Percentiles rank a stretch among this genome's conserved stretches.
Conservation (phyloP, 2,113 vertebrate genomes). For the Brachyhypopomus gauderio region DNA sequence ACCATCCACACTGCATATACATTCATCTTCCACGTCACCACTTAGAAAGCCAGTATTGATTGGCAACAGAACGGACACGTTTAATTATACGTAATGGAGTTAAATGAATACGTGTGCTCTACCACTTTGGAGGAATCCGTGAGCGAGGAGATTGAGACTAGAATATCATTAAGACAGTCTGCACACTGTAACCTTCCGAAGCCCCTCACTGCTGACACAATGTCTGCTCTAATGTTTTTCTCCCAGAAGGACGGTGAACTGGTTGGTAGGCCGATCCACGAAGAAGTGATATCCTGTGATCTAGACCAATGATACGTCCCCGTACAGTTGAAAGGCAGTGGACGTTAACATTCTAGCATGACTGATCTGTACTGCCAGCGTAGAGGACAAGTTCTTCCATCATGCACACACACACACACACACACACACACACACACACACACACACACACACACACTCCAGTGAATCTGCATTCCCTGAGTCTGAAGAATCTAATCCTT, state of each 20-base stretch:
- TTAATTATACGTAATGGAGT: conserved; percentile 48
- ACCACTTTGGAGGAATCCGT: background rate
- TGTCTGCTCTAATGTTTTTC: background rate
- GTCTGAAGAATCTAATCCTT: conserved; percentile 53
- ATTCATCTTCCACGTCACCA: conserved; percentile 25
- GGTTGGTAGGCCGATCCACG: background rate
- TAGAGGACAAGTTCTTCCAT: background rate
- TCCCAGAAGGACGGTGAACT: background rate
- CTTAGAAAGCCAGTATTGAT: conserved; percentile 43
- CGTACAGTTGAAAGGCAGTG: background rate
- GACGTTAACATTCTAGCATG: background rate
- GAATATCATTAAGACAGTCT: conserved; percentile 11
- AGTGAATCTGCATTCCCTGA: conserved; percentile 48
- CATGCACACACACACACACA: background rate
- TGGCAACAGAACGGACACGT: conserved; percentile 43
- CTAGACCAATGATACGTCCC: background rate
- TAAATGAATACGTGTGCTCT: conserved; percentile 45
- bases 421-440: background rate
- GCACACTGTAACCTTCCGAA: background rate
- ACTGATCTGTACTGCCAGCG: background rate
- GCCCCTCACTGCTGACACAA: background rate
- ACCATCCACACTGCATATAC: conserved; percentile 19
- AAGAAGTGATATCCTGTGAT: too few relatives aligned
- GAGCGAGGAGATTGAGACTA: background rate
- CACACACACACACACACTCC: conserved; percentile 26